Conservation (phyloP, 2,113 vertebrate species). For the Lucifuga dentata region DNA sequence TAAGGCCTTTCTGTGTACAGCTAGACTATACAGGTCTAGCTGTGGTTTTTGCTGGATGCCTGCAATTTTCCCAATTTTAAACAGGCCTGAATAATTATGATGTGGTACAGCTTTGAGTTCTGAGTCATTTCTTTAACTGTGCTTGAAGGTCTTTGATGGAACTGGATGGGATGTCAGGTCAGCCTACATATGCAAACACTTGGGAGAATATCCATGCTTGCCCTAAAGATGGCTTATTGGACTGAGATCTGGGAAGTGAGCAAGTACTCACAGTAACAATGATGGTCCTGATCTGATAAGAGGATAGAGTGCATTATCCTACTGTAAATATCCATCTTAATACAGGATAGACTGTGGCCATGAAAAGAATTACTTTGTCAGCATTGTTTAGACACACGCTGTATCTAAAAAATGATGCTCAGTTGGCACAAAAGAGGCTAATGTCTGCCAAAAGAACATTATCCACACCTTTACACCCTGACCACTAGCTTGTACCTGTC, state of each 20-base stretch:
- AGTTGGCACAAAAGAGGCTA: neutral
- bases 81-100: conserved; percentile 7
- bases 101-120: neutral
- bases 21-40: too few species aligned
- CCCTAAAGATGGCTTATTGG: conserved; percentile 21
- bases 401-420: conserved; percentile 20
- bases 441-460: conserved; percentile 14
- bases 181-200: neutral
- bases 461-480: too few species aligned
- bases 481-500: too few species aligned
- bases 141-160: neutral
- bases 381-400: conserved; percentile 24
- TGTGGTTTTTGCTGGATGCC: too few species aligned
- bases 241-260: conserved; percentile 8
- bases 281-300: conserved; percentile 23
- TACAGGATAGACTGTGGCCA: conserved; percentile 2
- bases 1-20: too few species aligned
- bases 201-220: neutral
- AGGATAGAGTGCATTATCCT: conserved; percentile 23
- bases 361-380: conserved; percentile 31
- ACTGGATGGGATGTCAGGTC: conserved; percentile 2
- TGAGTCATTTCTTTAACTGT: conserved; percentile 4
- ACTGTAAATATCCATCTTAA: conserved; percentile 19
- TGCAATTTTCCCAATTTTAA: too few species aligned
- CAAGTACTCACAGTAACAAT: conserved; percentile 2